phyloP scores from a whole-genome alignment of 2,113 vertebrate species.

The Onychostoma macrolepis region DNA sequence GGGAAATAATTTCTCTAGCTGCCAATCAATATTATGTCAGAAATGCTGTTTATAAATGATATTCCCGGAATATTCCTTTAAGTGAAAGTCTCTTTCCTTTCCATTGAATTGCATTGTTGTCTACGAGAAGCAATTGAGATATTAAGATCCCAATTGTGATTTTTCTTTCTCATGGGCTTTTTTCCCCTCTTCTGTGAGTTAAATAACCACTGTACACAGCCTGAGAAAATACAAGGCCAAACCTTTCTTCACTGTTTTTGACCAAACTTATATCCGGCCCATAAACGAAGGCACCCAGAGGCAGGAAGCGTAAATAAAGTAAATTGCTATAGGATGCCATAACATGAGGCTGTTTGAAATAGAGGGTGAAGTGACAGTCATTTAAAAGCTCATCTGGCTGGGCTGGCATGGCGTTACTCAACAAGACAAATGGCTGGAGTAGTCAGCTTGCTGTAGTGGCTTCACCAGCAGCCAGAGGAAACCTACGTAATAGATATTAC shows the following conservation, averaged over 20 bases:
- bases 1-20: background rate
- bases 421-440: slow-evolving; percentile 64
- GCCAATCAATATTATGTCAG: background rate
- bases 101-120: background rate
- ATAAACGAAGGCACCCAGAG: slow-evolving; percentile 64
- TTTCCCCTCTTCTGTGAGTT: background rate
- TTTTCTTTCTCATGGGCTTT: background rate
- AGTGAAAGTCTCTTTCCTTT: background rate
- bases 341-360: slow-evolving; percentile 64
- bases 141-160: background rate
- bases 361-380: slow-evolving; percentile 66
- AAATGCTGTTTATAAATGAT: background rate
- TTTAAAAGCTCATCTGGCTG: slow-evolving; percentile 70
- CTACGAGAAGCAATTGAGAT: background rate
- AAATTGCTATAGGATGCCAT: slow-evolving; percentile 61
- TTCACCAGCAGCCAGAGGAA: slow-evolving; percentile 61
- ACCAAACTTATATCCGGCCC: slow-evolving; percentile 64
- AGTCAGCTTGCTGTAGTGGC: slow-evolving; percentile 55
- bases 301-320: slow-evolving; percentile 61
- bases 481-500: slow-evolving; percentile 58
- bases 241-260: slow-evolving; percentile 56
- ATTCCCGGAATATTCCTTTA: background rate
- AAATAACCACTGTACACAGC: slow-evolving; percentile 54
- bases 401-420: slow-evolving; percentile 64
- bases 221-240: slow-evolving; percentile 67